These are phyloP conservation scores for Tenthredo livida DNA, from an alignment of 2,888 invertebrate species.

Conservation along the genomic window DNA sequence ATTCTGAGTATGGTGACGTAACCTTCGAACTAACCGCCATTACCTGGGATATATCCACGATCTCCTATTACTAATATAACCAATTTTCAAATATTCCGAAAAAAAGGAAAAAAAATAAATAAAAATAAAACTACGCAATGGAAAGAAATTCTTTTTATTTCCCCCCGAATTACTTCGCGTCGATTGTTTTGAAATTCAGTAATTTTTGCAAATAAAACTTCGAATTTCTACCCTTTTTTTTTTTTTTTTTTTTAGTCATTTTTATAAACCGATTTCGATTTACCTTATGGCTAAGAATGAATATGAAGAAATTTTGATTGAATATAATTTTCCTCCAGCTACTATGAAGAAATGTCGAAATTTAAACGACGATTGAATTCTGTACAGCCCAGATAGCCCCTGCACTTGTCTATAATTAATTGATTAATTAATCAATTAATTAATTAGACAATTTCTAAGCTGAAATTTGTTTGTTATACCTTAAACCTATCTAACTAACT, in stretches of 20 bases:
- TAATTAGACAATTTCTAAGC: not conserved
- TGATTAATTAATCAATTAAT: not conserved
- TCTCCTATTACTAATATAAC: not conserved
- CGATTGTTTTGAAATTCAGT: no score
- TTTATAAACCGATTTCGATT: no score
- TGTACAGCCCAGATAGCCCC: not conserved
- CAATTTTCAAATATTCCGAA: not conserved
- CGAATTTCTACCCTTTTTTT: no score
- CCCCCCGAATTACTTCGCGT: no score
- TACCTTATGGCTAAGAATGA: no score
- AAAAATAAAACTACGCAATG: no score
- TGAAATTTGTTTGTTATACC: not conserved
- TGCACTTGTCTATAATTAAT: not conserved
- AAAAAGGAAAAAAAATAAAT: not conserved
- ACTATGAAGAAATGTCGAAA: not conserved
- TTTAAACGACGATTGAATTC: not conserved
- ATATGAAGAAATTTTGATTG: no score
- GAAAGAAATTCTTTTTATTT: no score
- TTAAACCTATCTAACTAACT: not conserved
- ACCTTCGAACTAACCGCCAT: constrained; percentile 39
- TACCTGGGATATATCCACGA: not conserved
- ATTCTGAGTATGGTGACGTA: constrained; percentile 41
- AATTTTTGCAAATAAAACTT: no score
- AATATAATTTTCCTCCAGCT: no score
- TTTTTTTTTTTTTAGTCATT: no score